Base-by-base conservation (phyloP, 2,888 invertebrate genomes). In the Aspidiotus rigidus region DNA sequence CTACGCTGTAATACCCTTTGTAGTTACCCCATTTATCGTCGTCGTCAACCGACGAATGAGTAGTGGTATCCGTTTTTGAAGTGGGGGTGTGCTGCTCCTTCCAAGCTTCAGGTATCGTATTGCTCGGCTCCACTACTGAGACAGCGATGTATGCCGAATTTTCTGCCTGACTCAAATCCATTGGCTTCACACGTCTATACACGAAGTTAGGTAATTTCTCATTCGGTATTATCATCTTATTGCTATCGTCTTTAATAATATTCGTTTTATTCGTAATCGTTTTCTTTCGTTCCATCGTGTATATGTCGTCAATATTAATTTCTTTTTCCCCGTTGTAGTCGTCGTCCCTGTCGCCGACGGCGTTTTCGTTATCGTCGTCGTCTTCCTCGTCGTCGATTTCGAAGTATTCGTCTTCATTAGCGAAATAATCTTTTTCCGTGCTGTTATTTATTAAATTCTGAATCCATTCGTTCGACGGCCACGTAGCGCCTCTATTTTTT, bases 171-270 rank as follows among this genome's bases (percentile, higher is more conserved):
- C n/a, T n/a, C 10, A 11, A 13, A n/a, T 11, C 10, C 10, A 13
- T 49, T 11, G 49, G 49, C n/a, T 13, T 49, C 49, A 49, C 49
- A 49, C 49, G 49, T 49, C 49, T 49, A n/a, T 49, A 49, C 10
- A 49, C 49, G 49, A 49, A 49, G 49, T 49, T 49, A n/a, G 49
- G 49, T 49, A 49, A 49, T 49, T 49, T n/a, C 49, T 11, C 49
- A 49, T 49, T 49, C 49, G 49, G 49, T 49, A 49, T 49, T 49
- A 49, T 49, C 49, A 49, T 49, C n/a, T 49, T 49, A n/a, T n/a
- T 49, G 10, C n/a, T n/a, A n/a, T 49, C 49, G 49, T 13, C 10
- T n/a, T 11, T 11, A 28, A 28, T 28, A 28, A 28, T 28, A 49
- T 49, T 49, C n/a, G 49, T 49, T 49, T 49, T 11, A 49, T 49